Evolutionary conservation across 1,140 invertebrate species (phyloP), one percentile per base, ranked within the genome.

Genomic region (Centruroides sculpturatus): DNA sequence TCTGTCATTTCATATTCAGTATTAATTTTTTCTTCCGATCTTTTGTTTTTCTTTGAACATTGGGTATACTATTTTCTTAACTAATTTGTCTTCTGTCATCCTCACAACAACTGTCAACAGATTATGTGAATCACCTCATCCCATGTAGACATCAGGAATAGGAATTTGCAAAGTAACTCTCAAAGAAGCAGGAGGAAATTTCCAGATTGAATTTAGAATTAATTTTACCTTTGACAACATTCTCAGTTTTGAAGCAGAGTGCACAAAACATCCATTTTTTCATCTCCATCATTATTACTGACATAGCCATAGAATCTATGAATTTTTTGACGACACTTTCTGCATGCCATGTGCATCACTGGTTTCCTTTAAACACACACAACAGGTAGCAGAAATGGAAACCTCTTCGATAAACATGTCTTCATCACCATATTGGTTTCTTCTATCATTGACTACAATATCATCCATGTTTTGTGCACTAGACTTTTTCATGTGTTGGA

Each of bases 231-330:
- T 10, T 3, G n/a, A 59, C 36, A 41, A 0, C 49, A 47, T 59
- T 59, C 52, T 52, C 48, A 59, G 49, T 59, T 52, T 59, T 59
- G 34, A 52, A 52, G 13, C 57, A 53, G 35, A 50, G 55, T 59
- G 34, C 50, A 46, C 34, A 52, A 59, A 59, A 59, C 52, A 52
- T 51, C 57, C 5, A 53, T 53, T 59, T 59, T 35, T 3, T 41
- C 41, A 41, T 41, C 3, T 41, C 41, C 41, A 52, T 52, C 57
- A 59, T 59, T 49, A 52, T 59, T 53, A 59, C 12, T 59, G 13
- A 3, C 55, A 56, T 56, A 36, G 35, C 55, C 55, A 56, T 9
- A 56, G 36, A n/a, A 56, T 6, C 11, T 56, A 47, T 8, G 36
- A 56, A 56, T 56, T 56, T 56, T 56, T 56, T 41, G 5, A 56